These are phyloP conservation scores for Eupithecia abbreviata DNA, from an alignment of 2,888 invertebrate genomes.

Conservation along the genomic window DNA sequence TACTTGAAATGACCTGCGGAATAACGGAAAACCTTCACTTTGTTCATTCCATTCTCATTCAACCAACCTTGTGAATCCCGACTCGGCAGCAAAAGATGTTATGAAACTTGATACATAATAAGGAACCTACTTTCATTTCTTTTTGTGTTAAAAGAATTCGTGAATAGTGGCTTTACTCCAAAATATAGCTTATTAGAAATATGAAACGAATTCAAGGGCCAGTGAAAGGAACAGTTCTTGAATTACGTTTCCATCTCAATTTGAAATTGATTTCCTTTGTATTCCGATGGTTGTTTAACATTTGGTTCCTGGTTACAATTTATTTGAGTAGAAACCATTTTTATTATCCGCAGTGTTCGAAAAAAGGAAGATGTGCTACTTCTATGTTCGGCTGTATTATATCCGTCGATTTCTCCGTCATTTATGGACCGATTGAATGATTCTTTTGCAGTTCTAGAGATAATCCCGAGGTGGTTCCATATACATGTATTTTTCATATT, in stretches of 20 bases:
- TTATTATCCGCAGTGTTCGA: no score
- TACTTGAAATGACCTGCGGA: constrained; percentile 42
- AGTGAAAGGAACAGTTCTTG: background rate
- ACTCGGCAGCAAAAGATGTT: constrained; percentile 39
- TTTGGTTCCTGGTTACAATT: background rate
- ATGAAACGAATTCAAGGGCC: constrained; percentile 24
- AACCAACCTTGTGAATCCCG: constrained; percentile 48
- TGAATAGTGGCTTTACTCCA: constrained; percentile 26
- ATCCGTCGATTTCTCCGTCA: no score
- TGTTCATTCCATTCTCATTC: constrained; percentile 52
- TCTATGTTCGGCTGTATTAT: no score
- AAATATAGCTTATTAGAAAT: constrained; percentile 38
- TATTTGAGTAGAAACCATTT: background rate
- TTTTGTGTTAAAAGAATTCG: constrained; percentile 41
- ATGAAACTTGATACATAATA: constrained; percentile 42
- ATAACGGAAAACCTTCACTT: constrained; percentile 44
- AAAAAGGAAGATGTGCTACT: no score
- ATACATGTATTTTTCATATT: no score
- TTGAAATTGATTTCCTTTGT: constrained; percentile 7
- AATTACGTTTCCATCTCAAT: constrained; percentile 7
- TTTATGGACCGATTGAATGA: no score
- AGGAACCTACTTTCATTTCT: constrained; percentile 30
- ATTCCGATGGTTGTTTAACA: background rate
- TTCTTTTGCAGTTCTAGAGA: no score
- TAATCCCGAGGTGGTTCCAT: no score